These are phyloP conservation scores for Cephalopholis sonnerati DNA, from an alignment of 2,113 vertebrate species.

Conservation along the genomic window DNA sequence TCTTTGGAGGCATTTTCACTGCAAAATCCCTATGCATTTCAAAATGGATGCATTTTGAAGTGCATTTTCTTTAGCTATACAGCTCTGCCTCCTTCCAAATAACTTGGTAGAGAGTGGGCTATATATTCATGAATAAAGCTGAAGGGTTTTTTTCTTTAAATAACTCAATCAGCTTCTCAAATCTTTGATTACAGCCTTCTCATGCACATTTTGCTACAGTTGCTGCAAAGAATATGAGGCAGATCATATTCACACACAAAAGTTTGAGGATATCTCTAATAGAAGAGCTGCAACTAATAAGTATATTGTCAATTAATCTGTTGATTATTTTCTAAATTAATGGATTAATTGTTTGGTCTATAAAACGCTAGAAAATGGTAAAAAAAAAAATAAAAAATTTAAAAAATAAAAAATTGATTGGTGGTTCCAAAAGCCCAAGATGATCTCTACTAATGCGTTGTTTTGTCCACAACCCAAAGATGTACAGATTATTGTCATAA, in stretches of 20 bases:
- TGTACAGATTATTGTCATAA: too few species aligned
- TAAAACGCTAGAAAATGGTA: too few species aligned
- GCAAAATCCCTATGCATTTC: background rate
- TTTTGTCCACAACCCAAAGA: too few species aligned
- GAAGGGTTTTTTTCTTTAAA: background rate
- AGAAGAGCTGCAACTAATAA: too few species aligned
- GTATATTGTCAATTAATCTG: too few species aligned
- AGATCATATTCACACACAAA: background rate
- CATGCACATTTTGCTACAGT: background rate
- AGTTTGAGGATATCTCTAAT: background rate
- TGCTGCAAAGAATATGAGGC: background rate
- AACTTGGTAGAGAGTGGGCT: background rate
- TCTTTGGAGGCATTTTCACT: background rate
- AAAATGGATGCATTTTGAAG: background rate
- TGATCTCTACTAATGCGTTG: too few species aligned
- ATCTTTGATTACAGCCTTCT: background rate
- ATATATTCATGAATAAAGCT: background rate
- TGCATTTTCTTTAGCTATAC: too few species aligned
- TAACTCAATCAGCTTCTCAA: background rate
- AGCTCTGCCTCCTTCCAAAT: background rate
- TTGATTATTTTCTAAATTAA: too few species aligned
- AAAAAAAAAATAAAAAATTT: too few species aligned
- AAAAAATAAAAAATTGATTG: too few species aligned
- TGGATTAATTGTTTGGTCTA: too few species aligned
- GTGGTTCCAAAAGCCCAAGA: too few species aligned